Evolutionary conservation across 2,797 vertebrate genomes (phyloP).

Genomic region (Anas georgica): DNA sequence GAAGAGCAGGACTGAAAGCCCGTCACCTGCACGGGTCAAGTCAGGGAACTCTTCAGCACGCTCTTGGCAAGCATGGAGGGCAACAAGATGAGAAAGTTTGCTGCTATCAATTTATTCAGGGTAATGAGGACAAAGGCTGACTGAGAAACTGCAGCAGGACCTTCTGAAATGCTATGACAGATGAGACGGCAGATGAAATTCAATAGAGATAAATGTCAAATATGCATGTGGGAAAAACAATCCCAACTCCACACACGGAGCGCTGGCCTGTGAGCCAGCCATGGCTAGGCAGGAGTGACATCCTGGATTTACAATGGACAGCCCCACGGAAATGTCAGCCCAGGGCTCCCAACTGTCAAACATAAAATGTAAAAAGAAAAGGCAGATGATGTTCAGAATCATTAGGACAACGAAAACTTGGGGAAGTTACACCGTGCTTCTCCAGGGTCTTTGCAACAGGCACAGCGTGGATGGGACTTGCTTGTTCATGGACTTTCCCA

Average conservation of each 20-base stretch:
- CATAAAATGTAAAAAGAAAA: neutral
- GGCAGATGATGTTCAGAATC: neutral
- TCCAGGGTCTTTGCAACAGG: neutral
- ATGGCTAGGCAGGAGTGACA: neutral
- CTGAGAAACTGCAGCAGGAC: constrained; percentile 45
- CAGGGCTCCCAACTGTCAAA: neutral
- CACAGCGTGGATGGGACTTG: neutral
- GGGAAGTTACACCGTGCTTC: neutral
- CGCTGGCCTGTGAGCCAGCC: neutral
- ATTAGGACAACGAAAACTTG: neutral
- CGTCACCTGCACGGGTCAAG: neutral
- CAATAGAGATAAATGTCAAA: constrained; percentile 57
- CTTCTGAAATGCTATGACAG: constrained; percentile 29
- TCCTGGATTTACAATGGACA: neutral
- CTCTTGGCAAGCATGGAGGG: neutral
- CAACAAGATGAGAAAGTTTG: neutral
- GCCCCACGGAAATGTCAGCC: neutral
- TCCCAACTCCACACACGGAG: constrained; percentile 11
- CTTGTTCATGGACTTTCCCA: neutral
- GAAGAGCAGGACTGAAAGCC: neutral
- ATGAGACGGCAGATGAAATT: constrained; percentile 45
- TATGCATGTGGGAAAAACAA: constrained; percentile 20
- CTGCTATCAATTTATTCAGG: neutral
- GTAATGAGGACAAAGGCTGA: constrained; percentile 46
- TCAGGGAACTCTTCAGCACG: neutral